These are phyloP conservation scores for Malurus leucopterus DNA, from an alignment of 2,797 vertebrate genomes.

Conservation along the genomic window DNA sequence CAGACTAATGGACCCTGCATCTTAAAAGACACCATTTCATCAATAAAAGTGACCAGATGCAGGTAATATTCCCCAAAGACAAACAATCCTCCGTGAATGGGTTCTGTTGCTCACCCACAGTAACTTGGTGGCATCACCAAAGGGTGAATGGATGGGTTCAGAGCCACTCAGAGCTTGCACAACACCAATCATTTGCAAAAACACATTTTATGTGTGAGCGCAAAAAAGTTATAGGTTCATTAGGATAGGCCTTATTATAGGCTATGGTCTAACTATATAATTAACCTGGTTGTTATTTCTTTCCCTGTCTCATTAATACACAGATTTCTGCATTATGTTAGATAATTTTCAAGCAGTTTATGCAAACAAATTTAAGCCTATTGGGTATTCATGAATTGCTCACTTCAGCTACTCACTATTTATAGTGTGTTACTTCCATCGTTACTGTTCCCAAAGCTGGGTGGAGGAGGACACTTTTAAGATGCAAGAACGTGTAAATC, in stretches of 20 bases:
- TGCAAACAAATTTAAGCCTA: constrained; percentile 8
- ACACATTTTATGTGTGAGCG: neutral
- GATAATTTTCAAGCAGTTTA: neutral
- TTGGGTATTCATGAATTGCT: constrained; percentile 9
- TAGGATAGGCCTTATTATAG: neutral
- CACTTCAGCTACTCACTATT: neutral
- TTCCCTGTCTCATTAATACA: neutral
- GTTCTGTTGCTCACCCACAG: neutral
- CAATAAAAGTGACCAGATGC: neutral
- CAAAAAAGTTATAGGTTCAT: neutral
- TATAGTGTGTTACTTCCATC: neutral
- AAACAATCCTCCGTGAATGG: neutral
- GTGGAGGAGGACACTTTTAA: neutral
- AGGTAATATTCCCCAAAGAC: neutral
- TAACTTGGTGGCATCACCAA: neutral
- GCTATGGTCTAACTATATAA: neutral
- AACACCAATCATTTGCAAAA: neutral
- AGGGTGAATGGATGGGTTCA: neutral
- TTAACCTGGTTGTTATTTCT: neutral
- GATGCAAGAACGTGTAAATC: neutral
- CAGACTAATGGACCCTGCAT: neutral
- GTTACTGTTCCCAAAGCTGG: neutral
- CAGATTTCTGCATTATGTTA: neutral
- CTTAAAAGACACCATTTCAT: accelerated
- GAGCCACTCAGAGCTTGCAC: neutral